phyloP scores from a whole-genome alignment of 2,888 invertebrate genomes.

The Archaeoteleia sp. region DNA sequence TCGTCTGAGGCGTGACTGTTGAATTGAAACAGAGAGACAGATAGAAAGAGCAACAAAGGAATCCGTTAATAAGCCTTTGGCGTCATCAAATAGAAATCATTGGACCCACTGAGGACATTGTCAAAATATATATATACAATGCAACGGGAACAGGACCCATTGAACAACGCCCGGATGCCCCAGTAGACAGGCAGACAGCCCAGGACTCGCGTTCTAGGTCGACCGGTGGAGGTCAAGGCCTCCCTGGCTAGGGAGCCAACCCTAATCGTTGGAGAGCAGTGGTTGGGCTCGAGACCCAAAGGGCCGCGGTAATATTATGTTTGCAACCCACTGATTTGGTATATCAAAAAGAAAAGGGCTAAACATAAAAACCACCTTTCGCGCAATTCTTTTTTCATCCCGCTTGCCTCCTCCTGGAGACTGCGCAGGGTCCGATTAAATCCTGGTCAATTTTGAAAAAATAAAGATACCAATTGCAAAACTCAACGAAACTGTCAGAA shows the following conservation, averaged over 20 bases:
- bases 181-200: constrained; percentile 43
- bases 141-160: constrained; percentile 40
- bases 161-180: constrained; percentile 46
- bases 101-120: constrained; percentile 34
- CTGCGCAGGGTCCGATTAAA: too few relatives aligned
- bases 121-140: constrained; percentile 49
- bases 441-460: too few relatives aligned
- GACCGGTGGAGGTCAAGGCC: constrained; percentile 72
- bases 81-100: constrained; percentile 44
- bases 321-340: constrained; percentile 52
- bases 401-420: too few relatives aligned
- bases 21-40: too few relatives aligned
- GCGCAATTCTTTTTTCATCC: too few relatives aligned
- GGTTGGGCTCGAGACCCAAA: constrained; percentile 45
- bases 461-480: too few relatives aligned
- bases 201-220: constrained; percentile 68
- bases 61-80: constrained; percentile 35
- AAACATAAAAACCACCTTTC: background rate
- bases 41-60: constrained; percentile 39
- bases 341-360: constrained; percentile 1
- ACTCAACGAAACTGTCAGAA: too few relatives aligned
- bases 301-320: constrained; percentile 51
- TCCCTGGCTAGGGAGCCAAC: constrained; percentile 57
- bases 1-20: too few relatives aligned
- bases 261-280: constrained; percentile 51